Base-by-base conservation (phyloP, 2,797 vertebrate genomes). In the Channallabes apus region DNA sequence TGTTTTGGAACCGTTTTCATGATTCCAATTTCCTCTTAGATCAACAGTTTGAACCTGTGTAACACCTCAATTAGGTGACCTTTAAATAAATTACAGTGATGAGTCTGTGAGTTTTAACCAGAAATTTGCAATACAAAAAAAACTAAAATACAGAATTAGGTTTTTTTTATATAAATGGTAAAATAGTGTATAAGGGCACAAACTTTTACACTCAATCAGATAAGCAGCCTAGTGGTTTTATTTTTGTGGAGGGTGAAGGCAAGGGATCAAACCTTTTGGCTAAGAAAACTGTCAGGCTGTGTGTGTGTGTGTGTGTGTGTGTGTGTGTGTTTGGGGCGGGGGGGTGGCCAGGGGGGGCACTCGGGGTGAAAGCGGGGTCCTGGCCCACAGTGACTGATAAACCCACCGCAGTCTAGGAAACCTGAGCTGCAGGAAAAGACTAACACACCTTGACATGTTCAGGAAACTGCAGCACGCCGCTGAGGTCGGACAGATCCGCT, bases 391-490 rank as follows among this genome's bases (percentile, higher is more conserved):
- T 95, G 94, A 94, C 89, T 92, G 92, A 94, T 92, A 92, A 80
- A 93, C 91, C 94, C 94, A 94, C 93, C 94, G 87, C 90, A 92
- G 90, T 90, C 92, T 88, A 87, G 22, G 89, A 92, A 91, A 89
- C 69, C 87, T 80, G 90, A 89, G 76, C 89, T 85, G 22, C 90
- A 65, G 89, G 90, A 88, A 93, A 91, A 89, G 82, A 85, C 91
- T 96, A 95, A 95, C 93, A 89, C 92, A 94, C 94, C 94, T 94
- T 94, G 95, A 96, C 94, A 91, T 94, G 92, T 91, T 88, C 93
- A 93, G 92, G 94, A 95, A 96, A 95, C 94, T 90, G 90, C 91
- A 96, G 86, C 91, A 93, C 84, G 87, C 87, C 79, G 24, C 90
- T 86, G 92, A 90, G 91, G 90, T 89, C 87, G 85, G 91, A 93